Evolutionary conservation across 1,140 invertebrate genomes (phyloP).

Genomic region (Cotesia vestalis): DNA sequence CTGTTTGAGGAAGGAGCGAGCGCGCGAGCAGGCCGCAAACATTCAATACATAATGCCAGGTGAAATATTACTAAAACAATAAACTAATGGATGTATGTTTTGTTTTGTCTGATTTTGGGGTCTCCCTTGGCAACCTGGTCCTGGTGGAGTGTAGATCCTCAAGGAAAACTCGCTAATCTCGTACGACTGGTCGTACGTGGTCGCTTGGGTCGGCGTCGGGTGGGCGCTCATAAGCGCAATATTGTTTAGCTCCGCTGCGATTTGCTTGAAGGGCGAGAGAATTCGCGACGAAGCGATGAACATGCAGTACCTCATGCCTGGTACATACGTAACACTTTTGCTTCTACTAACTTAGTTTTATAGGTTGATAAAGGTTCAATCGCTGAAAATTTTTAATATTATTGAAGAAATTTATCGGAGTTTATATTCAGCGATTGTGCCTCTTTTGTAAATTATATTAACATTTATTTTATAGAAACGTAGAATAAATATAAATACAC

Average conservation of each 20-base stretch:
- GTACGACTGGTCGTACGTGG: conserved; percentile 96
- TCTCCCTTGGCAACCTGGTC: conserved; percentile 48
- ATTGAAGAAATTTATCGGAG: not conserved
- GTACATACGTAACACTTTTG: conserved; percentile 70
- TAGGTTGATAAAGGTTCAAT: conserved; percentile 7
- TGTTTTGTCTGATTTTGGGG: conserved; percentile 70
- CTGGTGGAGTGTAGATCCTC: conserved; percentile 84
- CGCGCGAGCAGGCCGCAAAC: conserved; percentile 76
- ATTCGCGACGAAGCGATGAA: conserved; percentile 94
- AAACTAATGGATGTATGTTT: conserved; percentile 54
- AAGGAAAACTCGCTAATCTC: conserved; percentile 84
- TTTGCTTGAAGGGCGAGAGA: conserved; percentile 90
- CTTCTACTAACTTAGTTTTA: conserved; percentile 55
- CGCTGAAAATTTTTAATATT: no score
- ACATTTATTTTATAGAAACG: no score
- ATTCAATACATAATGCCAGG: conserved; percentile 90
- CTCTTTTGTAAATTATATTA: no score
- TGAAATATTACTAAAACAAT: conserved; percentile 58
- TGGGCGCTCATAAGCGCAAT: conserved; percentile 88
- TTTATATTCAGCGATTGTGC: no score
- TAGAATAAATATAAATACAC: not conserved
- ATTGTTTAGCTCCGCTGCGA: conserved; percentile 89
- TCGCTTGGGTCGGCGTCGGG: conserved; percentile 93
- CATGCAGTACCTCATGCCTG: conserved; percentile 97
- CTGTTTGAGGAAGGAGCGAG: conserved; percentile 78